A percentile compares a stretch with the other conserved stretches of the same genome.
Conservation (phyloP, 2,888 invertebrate genomes). For the Apodemia duryi region DNA sequence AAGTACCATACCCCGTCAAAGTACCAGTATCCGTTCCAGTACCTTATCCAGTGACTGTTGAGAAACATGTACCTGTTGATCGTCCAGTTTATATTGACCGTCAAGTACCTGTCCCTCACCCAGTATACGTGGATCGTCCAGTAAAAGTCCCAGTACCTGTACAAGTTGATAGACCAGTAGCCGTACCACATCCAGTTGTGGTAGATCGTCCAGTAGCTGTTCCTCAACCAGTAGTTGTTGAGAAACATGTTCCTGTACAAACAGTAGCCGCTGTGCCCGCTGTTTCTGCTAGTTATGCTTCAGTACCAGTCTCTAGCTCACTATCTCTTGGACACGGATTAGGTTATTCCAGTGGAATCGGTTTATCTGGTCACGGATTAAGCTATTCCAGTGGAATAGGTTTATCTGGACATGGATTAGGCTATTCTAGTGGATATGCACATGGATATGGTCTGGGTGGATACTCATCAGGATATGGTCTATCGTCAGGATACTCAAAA, state of each 20-base stretch:
- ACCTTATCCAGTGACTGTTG: constrained; percentile 80
- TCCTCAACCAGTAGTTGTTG: constrained; percentile 56
- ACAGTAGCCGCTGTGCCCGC: constrained; percentile 27
- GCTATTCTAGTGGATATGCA: neutral
- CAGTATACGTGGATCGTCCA: constrained; percentile 77
- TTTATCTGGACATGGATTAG: neutral
- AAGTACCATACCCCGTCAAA: constrained; percentile 71
- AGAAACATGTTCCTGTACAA: constrained; percentile 45
- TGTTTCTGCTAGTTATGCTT: constrained; percentile 12
- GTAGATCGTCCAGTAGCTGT: constrained; percentile 53
- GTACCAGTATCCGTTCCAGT: constrained; percentile 76
- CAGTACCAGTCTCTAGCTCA: constrained; percentile 3
- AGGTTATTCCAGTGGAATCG: constrained; percentile 20
- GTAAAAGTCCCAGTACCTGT: constrained; percentile 81
- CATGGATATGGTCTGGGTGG: constrained; percentile 2
- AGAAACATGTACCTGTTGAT: constrained; percentile 78
- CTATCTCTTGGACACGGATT: constrained; percentile 20
- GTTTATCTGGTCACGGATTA: constrained; percentile 19
- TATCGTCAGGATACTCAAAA: constrained; percentile 31
- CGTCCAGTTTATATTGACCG: constrained; percentile 80
- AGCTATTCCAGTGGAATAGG: neutral
- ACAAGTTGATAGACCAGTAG: constrained; percentile 74
- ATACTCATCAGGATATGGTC: constrained; percentile 24
- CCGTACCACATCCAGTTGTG: constrained; percentile 45
- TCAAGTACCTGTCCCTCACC: constrained; percentile 69